Conservation (phyloP, 1,140 invertebrate species). For the Asobara japonica region DNA sequence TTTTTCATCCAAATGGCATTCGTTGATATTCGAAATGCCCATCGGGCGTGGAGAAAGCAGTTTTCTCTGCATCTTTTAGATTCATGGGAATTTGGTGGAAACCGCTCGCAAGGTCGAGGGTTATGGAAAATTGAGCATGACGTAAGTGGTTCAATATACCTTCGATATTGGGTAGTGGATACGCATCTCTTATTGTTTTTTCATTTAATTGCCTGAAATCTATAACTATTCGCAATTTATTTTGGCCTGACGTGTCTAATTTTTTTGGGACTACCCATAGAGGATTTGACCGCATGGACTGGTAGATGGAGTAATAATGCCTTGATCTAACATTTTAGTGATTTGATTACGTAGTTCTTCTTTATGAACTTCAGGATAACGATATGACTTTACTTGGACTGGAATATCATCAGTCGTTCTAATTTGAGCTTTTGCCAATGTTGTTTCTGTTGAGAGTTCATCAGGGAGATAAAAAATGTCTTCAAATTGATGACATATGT, state of each 20-base stretch:
- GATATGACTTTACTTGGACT: constrained; percentile 20
- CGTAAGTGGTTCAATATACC: constrained; percentile 19
- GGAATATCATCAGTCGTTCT: constrained; percentile 17
- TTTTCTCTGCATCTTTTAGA: constrained; percentile 9
- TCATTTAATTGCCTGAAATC: constrained; percentile 17
- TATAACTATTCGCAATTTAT: constrained; percentile 22
- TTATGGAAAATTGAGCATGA: constrained; percentile 4
- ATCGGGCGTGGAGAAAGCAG: constrained; percentile 9
- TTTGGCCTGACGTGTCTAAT: constrained; percentile 6
- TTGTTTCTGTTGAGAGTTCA: constrained; percentile 1
- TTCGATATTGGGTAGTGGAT: constrained; percentile 9
- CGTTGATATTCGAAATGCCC: constrained; percentile 16
- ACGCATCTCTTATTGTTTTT: constrained; percentile 8
- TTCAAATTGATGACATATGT: background rate
- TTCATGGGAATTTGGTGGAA: constrained; percentile 21
- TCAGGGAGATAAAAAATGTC: constrained; percentile 23
- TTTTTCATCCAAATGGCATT: constrained; percentile 19
- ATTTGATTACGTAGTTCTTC: constrained; percentile 21
- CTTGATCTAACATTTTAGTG: constrained; percentile 10
- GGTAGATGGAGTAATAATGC: constrained; percentile 3
- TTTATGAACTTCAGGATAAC: constrained; percentile 25
- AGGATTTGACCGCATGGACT: constrained; percentile 9
- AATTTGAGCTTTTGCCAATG: background rate
- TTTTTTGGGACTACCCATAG: constrained; percentile 21
- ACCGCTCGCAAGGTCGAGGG: constrained; percentile 16